Evolutionary conservation across 2,113 vertebrate species (phyloP), one percentile per base, ranked within the genome.

Genomic region (Dunckerocampus dactyliophorus): DNA sequence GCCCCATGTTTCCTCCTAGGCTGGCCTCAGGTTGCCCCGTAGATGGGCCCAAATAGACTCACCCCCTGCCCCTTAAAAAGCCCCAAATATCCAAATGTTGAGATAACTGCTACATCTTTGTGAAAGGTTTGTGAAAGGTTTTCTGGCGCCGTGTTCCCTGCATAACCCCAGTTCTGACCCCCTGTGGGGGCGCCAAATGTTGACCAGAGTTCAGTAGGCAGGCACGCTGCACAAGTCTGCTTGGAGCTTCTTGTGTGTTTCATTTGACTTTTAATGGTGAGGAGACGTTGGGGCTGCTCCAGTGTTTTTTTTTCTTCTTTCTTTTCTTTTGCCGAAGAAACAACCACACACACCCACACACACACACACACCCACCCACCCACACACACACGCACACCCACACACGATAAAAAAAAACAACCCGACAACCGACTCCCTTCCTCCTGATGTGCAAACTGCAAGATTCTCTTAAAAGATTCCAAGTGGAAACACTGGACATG

Each of bases 391-490:
- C n/a, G n/a, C n/a, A n/a, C n/a, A 56, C 20, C 6, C 17, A 21
- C 9, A 4, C 9, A 21, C 19, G 8, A 19, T 6, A 28, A 53
- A 9, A 42, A 42, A 39, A 6, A 39, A 20, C 37, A 56, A 56
- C 6, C 1, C 31, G 12, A 82, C 79, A 91, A 92, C 92, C 86
- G 55, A 65, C 71, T 71, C 54, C 54, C 51, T 42, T 81, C 84
- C 84, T 90, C 91, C 94, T 92, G 88, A 96, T 99, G 97, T 99
- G 96, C 97, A 99, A 99, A 97, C 92, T 80, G 97, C 95, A 98
- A 98, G 90, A 92, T 95, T 94, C 89, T 91, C 90, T 95, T 93
- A 95, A 94, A 92, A 90, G 92, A 92, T 84, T 87, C 85, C 69
- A 80, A 79, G 76, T 81, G 87, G 90, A 94, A 95, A 95, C 94